Evolutionary conservation across 2,888 invertebrate species (phyloP).

Genomic region (Neelides folsomi): DNA sequence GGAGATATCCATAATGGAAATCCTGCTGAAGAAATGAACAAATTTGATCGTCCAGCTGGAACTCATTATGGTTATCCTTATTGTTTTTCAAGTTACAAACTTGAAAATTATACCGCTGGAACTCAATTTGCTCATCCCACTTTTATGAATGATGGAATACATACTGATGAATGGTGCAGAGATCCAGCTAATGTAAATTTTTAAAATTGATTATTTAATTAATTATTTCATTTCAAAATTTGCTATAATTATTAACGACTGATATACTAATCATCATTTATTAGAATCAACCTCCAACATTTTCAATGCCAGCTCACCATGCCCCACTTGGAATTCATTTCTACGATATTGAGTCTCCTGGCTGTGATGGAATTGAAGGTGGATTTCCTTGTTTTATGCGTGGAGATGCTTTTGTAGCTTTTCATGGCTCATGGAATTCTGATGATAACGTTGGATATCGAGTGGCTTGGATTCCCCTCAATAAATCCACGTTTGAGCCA

Average conservation of each 20-base stretch:
- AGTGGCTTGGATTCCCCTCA: slow-evolving; percentile 15
- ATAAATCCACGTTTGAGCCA: slow-evolving; percentile 9
- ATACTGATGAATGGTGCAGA: slow-evolving; percentile 24
- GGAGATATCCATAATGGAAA: slow-evolving; percentile 28
- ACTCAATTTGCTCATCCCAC: slow-evolving; percentile 25
- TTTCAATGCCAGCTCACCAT: slow-evolving; percentile 23
- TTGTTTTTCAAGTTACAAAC: slow-evolving; percentile 19
- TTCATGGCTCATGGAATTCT: slow-evolving; percentile 23
- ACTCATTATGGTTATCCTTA: slow-evolving; percentile 26
- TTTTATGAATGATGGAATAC: slow-evolving; percentile 22
- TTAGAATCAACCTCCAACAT: slow-evolving; percentile 21
- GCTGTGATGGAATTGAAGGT: slow-evolving; percentile 12
- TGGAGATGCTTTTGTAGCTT: slow-evolving; percentile 22
- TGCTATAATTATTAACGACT: too few species aligned
- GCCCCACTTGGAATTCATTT: slow-evolving; percentile 27
- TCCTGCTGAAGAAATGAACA: slow-evolving; percentile 26
- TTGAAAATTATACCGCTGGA: slow-evolving; percentile 12
- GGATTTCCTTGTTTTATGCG: slow-evolving; percentile 23
- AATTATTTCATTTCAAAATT: too few species aligned
- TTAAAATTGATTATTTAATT: too few species aligned
- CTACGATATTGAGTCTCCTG: slow-evolving; percentile 9
- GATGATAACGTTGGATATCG: slow-evolving; percentile 15
- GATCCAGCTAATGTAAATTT: slow-evolving; percentile 10
- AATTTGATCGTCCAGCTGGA: slow-evolving; percentile 16
- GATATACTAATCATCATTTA: too few species aligned